These are phyloP conservation scores for Zaprionus taronus DNA, from an alignment of 1,140 invertebrate genomes.

Conservation along the genomic window DNA sequence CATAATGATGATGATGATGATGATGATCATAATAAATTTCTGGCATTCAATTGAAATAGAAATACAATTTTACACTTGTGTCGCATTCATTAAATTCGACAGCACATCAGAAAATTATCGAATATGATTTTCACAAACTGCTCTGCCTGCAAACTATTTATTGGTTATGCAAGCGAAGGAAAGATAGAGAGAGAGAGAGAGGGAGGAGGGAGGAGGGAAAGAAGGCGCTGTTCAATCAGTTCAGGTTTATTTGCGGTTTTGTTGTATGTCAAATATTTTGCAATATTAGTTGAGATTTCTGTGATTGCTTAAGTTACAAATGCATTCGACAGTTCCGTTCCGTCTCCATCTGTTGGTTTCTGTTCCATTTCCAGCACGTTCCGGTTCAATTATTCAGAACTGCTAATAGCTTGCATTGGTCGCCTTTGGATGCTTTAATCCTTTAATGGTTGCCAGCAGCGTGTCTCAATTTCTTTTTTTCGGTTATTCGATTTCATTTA, in stretches of 20 bases:
- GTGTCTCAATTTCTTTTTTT: not conserved
- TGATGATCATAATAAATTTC: not conserved
- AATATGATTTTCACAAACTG: not conserved
- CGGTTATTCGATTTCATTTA: not conserved
- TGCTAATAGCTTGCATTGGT: not conserved
- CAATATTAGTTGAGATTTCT: not conserved
- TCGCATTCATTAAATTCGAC: conserved; percentile 26
- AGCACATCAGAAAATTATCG: conserved; percentile 3
- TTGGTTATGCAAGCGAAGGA: not conserved
- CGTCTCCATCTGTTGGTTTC: not conserved
- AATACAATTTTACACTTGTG: conserved; percentile 41
- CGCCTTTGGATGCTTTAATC: not conserved
- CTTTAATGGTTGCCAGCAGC: not conserved
- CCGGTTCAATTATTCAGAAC: not conserved
- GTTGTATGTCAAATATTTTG: not conserved
- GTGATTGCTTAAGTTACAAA: not conserved
- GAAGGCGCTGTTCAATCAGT: not conserved
- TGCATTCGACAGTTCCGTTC: not conserved
- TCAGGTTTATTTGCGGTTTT: conserved; percentile 3
- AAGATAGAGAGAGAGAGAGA: not conserved
- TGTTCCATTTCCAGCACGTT: not conserved
- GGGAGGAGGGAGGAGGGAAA: not conserved
- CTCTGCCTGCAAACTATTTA: not conserved
- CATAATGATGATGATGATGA: not conserved
- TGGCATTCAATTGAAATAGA: conserved; percentile 9